A percentile compares a stretch with the other conserved stretches of the same genome.
Evolutionary conservation across 2,888 invertebrate species (phyloP).

Genomic region (Cyrtodaria siliqua): DNA sequence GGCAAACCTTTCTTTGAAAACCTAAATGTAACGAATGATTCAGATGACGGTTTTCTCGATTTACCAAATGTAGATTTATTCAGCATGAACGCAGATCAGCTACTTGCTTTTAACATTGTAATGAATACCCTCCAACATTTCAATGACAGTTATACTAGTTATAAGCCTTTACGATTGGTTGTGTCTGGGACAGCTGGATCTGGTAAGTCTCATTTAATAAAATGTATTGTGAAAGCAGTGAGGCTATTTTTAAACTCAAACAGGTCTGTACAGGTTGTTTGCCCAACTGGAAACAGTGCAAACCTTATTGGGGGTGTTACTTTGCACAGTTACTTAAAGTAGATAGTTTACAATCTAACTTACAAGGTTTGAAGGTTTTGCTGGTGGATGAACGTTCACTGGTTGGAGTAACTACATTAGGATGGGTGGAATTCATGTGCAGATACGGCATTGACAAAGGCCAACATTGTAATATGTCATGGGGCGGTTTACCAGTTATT

Average conservation of each 20-base stretch:
- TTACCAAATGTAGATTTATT: no score
- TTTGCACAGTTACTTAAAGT: conserved; percentile 59
- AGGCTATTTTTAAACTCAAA: conserved; percentile 40
- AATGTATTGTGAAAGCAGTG: conserved; percentile 57
- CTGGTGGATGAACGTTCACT: conserved; percentile 53
- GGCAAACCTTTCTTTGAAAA: no score
- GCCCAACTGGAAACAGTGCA: conserved; percentile 67
- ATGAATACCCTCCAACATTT: conserved; percentile 7
- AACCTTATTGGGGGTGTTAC: conserved; percentile 63
- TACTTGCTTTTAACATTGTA: conserved; percentile 59
- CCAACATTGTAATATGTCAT: not conserved
- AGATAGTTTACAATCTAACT: no score
- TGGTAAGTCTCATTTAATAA: conserved; percentile 59
- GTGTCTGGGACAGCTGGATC: conserved; percentile 63
- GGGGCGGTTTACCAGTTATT: conserved; percentile 25
- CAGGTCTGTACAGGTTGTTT: conserved; percentile 59
- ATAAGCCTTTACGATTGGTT: conserved; percentile 45
- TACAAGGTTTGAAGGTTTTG: conserved; percentile 34
- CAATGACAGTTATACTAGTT: not conserved
- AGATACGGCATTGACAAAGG: conserved; percentile 10
- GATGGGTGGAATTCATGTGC: conserved; percentile 49
- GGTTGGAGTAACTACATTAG: conserved; percentile 45
- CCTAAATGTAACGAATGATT: no score
- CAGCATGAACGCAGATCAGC: conserved; percentile 57
- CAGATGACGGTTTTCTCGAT: no score